Base-by-base conservation (phyloP, 2,888 invertebrate genomes). In the Cephus pulcher region DNA sequence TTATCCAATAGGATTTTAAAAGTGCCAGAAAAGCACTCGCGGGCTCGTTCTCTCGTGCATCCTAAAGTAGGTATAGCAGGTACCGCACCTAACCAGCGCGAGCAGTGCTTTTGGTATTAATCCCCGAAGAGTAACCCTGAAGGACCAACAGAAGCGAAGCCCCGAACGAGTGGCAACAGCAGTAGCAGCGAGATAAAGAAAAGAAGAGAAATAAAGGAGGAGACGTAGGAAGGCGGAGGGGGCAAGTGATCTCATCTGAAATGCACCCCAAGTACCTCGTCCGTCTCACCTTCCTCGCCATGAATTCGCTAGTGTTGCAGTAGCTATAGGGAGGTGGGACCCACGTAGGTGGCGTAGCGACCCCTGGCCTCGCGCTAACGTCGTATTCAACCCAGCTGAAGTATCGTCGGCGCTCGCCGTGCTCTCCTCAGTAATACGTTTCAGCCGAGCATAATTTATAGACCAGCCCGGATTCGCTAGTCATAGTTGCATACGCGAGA, bases 201-300 rank as follows among this genome's bases (percentile, higher is more conserved):
- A 56, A 56, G 9, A 56, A 56, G 2, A 56, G 23, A 56, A 56
- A 56, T 56, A 56, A 56, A 56, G 2, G 23, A 23, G 15, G 40
- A 40, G 35, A 35, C 35, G 35, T 12, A 12, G 35, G 35, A 35
- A 35, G 56, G 23, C 9, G 56, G 34, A 70, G 40, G 68, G 73
- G 68, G 73, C 56, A 34, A 76, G 73, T 73, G 37, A 69, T 76
- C 80, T 87, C 84, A 84, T 87, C 79, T 77, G 32, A 80, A 77
- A 86, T 86, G 83, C 86, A 77, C 76, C 81, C 82, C 81, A 75
- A 81, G 82, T 75, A 82, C 80, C 86, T 82, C 84, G 80, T 82
- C 83, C 80, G 78, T 83, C 82, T 79, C 82, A 76, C 79, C 81
- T 79, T 79, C 79, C 71, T 30, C 32, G 70, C 70, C 71, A 75